Percentiles rank a stretch among this genome's conserved stretches.
These are phyloP conservation scores for Hedya salicella DNA, from an alignment of 2,888 invertebrate species.

Conservation along the genomic window DNA sequence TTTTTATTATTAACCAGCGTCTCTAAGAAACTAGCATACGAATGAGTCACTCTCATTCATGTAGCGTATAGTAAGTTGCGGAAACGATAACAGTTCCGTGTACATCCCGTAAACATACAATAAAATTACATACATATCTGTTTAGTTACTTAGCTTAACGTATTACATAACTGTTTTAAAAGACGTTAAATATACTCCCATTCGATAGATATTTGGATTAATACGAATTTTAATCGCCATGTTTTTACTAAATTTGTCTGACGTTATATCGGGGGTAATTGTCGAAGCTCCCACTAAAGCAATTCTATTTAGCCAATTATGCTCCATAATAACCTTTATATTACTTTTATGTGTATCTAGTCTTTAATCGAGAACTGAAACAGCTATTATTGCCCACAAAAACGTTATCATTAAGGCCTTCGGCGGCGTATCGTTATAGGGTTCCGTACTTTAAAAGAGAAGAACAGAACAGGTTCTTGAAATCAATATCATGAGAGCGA, in stretches of 20 bases:
- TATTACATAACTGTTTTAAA: too few species aligned
- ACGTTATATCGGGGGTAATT: neutral
- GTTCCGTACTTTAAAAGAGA: conserved; percentile 5
- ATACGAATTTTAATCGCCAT: neutral
- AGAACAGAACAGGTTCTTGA: neutral
- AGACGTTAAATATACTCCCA: too few species aligned
- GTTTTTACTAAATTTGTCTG: neutral
- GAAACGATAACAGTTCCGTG: neutral
- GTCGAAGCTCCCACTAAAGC: conserved; percentile 3
- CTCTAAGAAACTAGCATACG: neutral
- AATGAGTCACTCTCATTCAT: neutral
- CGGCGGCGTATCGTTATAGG: conserved; percentile 3
- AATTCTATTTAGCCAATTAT: conserved; percentile 11
- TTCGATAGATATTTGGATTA: too few species aligned
- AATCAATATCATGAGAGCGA: neutral
- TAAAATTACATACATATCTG: too few species aligned
- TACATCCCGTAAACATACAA: neutral
- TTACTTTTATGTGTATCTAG: conserved; percentile 20
- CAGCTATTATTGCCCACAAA: conserved; percentile 33
- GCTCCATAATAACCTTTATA: conserved; percentile 3
- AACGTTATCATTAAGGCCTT: conserved; percentile 31
- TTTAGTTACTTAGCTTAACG: too few species aligned
- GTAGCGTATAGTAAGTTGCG: too few species aligned
- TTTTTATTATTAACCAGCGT: neutral
- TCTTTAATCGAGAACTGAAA: conserved; percentile 26